Percentiles rank a stretch among this genome's conserved stretches.
Conservation (phyloP, 2,113 vertebrate genomes). For the Nansenia antarctica region DNA sequence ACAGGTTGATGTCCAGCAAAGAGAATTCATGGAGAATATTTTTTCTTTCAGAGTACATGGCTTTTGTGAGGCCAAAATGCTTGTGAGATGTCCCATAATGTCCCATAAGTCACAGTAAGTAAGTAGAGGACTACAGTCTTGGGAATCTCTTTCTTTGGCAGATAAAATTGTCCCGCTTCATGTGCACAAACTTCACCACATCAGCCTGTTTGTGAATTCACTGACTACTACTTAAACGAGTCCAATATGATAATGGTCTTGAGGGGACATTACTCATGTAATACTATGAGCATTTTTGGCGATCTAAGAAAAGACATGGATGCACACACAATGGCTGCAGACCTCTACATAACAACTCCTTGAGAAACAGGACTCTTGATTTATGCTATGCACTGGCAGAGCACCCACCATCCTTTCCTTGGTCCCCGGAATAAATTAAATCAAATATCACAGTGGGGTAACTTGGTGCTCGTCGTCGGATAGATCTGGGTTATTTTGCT, state of each 20-base stretch:
- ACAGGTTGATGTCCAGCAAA: constrained; percentile 9
- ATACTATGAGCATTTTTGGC: constrained; percentile 7
- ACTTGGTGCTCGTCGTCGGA: constrained; percentile 54
- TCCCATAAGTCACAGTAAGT: too few species aligned
- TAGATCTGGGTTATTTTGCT: constrained; percentile 69
- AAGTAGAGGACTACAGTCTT: too few species aligned
- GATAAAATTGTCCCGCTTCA: neutral
- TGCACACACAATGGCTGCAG: neutral
- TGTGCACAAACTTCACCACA: neutral
- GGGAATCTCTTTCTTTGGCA: too few species aligned
- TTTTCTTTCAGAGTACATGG: neutral
- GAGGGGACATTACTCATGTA: neutral
- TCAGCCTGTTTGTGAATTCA: constrained; percentile 7
- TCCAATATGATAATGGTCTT: neutral
- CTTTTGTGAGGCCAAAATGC: neutral
- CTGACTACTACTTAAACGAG: constrained; percentile 12
- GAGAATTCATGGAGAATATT: constrained; percentile 11
- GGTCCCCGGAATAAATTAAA: constrained; percentile 62
- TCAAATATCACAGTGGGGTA: constrained; percentile 68
- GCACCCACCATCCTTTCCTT: constrained; percentile 32
- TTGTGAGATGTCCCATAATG: too few species aligned
- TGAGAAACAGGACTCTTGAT: constrained; percentile 42
- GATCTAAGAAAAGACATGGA: constrained; percentile 17
- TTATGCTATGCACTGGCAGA: constrained; percentile 52
- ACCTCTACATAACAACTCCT: constrained; percentile 22